phyloP scores from a whole-genome alignment of 2,888 invertebrate species.

The Panopea generosa region DNA sequence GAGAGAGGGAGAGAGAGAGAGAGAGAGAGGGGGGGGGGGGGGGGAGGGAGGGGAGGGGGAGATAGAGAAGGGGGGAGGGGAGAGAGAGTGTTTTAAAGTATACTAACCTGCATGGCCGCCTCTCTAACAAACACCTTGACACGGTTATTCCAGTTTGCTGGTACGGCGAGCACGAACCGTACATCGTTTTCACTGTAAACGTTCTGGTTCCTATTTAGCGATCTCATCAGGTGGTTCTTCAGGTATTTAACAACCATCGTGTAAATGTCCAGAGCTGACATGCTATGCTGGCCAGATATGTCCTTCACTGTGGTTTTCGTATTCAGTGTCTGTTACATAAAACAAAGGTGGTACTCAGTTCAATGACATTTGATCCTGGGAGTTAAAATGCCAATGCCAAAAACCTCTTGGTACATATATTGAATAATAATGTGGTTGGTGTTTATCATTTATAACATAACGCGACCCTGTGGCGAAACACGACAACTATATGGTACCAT shows the following conservation, averaged over 20 bases:
- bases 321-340: conserved; percentile 16
- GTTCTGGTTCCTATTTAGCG: conserved; percentile 29
- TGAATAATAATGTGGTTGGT: no score
- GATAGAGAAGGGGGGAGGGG: no score
- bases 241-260: conserved; percentile 45
- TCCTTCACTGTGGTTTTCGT: conserved; percentile 25
- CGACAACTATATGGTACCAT: no score
- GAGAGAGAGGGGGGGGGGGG: no score
- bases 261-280: conserved; percentile 27
- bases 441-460: no score
- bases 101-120: conserved; percentile 40
- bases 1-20: background rate
- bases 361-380: no score
- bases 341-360: background rate
- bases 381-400: no score
- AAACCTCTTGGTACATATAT: no score
- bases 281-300: conserved; percentile 20
- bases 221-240: conserved; percentile 51
- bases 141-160: conserved; percentile 49
- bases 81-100: no score
- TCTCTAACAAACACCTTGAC: conserved; percentile 50
- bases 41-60: no score
- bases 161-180: conserved; percentile 45
- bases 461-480: no score
- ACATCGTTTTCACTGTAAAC: conserved; percentile 51